Evolutionary conservation across 2,797 vertebrate genomes (phyloP), one percentile per base, ranked within the genome.

Genomic region (Muscicapa comitata): DNA sequence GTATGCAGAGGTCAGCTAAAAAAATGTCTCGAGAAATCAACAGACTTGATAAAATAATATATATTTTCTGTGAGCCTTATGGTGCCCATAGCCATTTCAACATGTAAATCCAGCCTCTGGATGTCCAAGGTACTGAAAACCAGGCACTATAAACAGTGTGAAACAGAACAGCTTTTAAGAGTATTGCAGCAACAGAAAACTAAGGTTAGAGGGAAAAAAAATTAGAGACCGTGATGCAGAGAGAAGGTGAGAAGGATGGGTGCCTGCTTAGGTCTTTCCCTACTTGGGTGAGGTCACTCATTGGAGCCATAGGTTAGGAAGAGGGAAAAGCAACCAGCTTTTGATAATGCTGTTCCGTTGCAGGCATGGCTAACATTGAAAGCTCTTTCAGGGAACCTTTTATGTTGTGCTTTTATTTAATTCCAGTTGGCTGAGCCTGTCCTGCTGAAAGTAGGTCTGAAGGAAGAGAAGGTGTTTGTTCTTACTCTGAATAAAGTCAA

Each of bases 401-500:
- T 58, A 21, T 20, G 26, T 61, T 29, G 15, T 65, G 23, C 38
- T 90, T 88, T 86, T 75, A 73, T 86, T 94, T 80, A 42, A 65
- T 74, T 91, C 74, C 37, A 70, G 66, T 75, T 92, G 77, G 33
- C 76, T 92, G 33, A 59, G 54, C 84, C 43, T 86, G 40, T 84
- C 58, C 40, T 70, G 58, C 43, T 86, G 55, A 73, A 95, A 94
- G n/a, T 65, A 92, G 28, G 86, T 80, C 31, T 95, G 73, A 93
- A 85, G 59, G 51, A 95, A 78, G n/a, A 88, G 55, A 51, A 72
- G 47, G 17, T 74, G 25, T 94, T 96, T 95, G 85, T 84, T 93
- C 72, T 94, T 85, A 16, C 18, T 62, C 59, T 95, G 90, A 86
- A 94, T 81, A 88, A 90, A 91, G 68, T 76, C 53, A 29, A 24